A percentile compares a stretch with the other conserved stretches of the same genome.
Evolutionary conservation across 2,888 invertebrate genomes (phyloP).

Genomic region (Thecocarcelia acutangulata): DNA sequence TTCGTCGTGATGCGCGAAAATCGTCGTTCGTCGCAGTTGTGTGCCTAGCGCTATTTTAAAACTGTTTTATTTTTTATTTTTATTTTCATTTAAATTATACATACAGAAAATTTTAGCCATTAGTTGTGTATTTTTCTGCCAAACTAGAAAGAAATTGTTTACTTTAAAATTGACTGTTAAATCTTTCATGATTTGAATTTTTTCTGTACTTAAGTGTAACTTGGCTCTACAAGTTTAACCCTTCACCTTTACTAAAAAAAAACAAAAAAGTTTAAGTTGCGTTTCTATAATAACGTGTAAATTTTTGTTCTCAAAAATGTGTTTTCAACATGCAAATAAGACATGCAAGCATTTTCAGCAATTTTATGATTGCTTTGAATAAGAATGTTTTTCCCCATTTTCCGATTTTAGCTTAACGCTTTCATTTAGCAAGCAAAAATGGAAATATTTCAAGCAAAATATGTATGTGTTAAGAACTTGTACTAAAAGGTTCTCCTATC

Average conservation of each 20-base stretch:
- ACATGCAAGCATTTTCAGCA: constrained; percentile 46
- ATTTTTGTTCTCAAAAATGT: not conserved
- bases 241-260: constrained; percentile 44
- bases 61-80: constrained; percentile 8
- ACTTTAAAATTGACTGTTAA: not conserved
- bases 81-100: not conserved
- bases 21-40: too few relatives aligned
- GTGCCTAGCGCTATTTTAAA: too few relatives aligned
- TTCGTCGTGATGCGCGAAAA: too few relatives aligned
- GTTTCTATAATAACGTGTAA: constrained; percentile 19
- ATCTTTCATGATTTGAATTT: too few relatives aligned
- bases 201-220: too few relatives aligned
- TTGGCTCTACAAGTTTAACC: not conserved
- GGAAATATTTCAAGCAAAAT: constrained; percentile 17
- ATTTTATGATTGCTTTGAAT: not conserved
- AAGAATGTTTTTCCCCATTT: constrained; percentile 7
- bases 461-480: too few relatives aligned
- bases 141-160: not conserved
- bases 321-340: constrained; percentile 37
- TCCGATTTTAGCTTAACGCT: constrained; percentile 28
- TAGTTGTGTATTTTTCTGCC: too few relatives aligned
- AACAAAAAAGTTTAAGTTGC: not conserved
- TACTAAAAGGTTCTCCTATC: not conserved
- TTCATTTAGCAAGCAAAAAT: constrained; percentile 4
- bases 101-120: too few relatives aligned